phyloP scores from a whole-genome alignment of 2,113 vertebrate genomes.

The Bostrychus sinensis region DNA sequence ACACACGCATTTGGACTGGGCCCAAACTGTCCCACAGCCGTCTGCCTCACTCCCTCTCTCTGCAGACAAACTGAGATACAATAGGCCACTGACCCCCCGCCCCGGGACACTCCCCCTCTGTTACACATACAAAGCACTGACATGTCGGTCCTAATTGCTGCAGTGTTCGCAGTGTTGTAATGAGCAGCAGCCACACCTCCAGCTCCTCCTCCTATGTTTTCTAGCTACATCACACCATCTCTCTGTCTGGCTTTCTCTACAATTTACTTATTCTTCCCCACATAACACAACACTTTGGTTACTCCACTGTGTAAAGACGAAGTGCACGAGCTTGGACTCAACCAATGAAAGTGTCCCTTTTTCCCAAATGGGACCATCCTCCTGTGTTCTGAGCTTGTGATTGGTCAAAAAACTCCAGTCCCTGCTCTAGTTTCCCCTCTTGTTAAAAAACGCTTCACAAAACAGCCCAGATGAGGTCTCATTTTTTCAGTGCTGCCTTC shows the following conservation, averaged over 20 bases:
- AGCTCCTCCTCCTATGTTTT: background rate
- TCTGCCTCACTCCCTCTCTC: slow-evolving; percentile 25
- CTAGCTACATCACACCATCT: background rate
- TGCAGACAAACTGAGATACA: slow-evolving; percentile 28
- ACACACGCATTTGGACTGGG: slow-evolving; percentile 27
- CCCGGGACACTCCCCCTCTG: slow-evolving; percentile 36
- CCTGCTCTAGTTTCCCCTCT: too few species aligned
- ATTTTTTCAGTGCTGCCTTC: too few species aligned
- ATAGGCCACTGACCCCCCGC: slow-evolving; percentile 36
- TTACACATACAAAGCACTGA: slow-evolving; percentile 37
- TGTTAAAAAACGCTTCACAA: too few species aligned
- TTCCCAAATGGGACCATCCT: too few species aligned
- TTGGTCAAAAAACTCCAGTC: too few species aligned
- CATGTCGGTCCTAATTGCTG: slow-evolving; percentile 47
- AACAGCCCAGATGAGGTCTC: too few species aligned
- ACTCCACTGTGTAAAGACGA: too few species aligned
- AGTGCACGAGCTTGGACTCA: too few species aligned
- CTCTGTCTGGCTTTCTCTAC: too few species aligned
- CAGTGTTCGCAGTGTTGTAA: slow-evolving; percentile 52
- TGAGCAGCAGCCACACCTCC: slow-evolving; percentile 38
- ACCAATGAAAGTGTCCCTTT: too few species aligned
- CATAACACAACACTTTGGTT: too few species aligned
- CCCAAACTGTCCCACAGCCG: slow-evolving; percentile 28
- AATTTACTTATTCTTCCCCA: background rate
- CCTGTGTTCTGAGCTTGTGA: too few species aligned